Conservation (phyloP, 64 coral and sea anemone species). For the Actinia tenebrosa region DNA sequence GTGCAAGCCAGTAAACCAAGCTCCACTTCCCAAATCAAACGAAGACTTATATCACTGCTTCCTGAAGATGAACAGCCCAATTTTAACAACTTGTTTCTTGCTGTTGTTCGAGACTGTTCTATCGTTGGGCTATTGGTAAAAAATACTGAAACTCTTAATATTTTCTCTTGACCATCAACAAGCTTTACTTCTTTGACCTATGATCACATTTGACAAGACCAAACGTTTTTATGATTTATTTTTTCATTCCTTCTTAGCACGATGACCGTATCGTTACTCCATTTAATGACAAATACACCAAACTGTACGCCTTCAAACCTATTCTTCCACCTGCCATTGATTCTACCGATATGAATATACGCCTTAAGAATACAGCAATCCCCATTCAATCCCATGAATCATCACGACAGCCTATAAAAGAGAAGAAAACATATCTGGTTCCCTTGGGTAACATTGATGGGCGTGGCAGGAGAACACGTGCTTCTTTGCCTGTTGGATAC, state of each 20-base stretch:
- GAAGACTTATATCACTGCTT: conserved; percentile 32
- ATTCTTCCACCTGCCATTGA: neutral
- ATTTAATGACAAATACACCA: conserved; percentile 35
- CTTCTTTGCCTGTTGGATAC: conserved; percentile 30
- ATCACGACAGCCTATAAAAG: neutral
- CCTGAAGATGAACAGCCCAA: neutral
- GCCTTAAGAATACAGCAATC: neutral
- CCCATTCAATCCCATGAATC: conserved; percentile 2
- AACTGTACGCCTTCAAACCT: conserved; percentile 34
- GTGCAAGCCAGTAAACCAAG: conserved; percentile 33
- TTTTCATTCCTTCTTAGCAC: conserved; percentile 4
- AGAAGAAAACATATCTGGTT: neutral
- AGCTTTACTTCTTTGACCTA: no score
- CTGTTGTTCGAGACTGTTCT: conserved; percentile 26
- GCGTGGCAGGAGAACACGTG: conserved; percentile 22
- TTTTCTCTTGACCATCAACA: neutral
- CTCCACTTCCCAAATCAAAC: conserved; percentile 42
- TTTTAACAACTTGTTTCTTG: conserved; percentile 19
- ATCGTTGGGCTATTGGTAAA: conserved; percentile 26
- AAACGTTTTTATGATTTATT: neutral
- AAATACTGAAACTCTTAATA: neutral
- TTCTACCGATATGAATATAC: neutral
- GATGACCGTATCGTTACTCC: conserved; percentile 14
- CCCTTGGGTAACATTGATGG: neutral
- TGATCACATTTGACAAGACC: neutral